Evolutionary conservation across 2,113 vertebrate genomes (phyloP).

Genomic region (Vidua macroura): DNA sequence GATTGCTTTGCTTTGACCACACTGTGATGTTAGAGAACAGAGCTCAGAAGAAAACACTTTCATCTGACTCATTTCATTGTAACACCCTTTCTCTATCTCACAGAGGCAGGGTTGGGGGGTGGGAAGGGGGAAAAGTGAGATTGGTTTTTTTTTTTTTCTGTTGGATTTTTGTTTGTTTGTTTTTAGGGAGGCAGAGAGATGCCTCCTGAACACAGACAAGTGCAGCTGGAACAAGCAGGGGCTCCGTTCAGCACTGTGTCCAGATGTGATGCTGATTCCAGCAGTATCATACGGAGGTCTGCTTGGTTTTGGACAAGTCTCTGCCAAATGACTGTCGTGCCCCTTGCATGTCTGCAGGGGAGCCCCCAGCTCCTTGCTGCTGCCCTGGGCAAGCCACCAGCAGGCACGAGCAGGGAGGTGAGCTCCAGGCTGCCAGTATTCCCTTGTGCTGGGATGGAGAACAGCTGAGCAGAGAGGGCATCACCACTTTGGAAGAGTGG

Average conservation of each 20-base stretch:
- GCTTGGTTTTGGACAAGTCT: background rate
- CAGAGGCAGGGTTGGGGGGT: fast-evolving
- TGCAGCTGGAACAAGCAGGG: background rate
- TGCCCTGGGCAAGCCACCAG: background rate
- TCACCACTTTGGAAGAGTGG: fast-evolving
- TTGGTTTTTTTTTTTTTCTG: fast-evolving
- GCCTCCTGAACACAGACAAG: background rate
- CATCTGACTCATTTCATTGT: background rate
- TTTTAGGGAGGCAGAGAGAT: background rate
- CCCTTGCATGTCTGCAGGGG: fast-evolving
- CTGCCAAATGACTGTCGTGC: background rate
- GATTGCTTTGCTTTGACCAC: background rate
- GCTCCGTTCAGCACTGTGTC: fast-evolving
- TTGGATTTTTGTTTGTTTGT: background rate
- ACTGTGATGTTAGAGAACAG: background rate
- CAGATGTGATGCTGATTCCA: fast-evolving
- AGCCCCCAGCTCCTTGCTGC: background rate
- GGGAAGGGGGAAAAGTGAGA: too few species aligned
- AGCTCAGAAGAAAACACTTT: background rate
- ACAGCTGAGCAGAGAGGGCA: background rate
- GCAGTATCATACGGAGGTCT: background rate
- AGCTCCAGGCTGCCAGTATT: background rate
- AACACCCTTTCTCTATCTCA: background rate
- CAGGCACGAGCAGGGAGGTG: background rate
- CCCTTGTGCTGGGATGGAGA: background rate